Percentiles rank a stretch among this genome's conserved stretches.
phyloP scores from a whole-genome alignment of 2,888 invertebrate genomes.

The Eristalis intricaria region DNA sequence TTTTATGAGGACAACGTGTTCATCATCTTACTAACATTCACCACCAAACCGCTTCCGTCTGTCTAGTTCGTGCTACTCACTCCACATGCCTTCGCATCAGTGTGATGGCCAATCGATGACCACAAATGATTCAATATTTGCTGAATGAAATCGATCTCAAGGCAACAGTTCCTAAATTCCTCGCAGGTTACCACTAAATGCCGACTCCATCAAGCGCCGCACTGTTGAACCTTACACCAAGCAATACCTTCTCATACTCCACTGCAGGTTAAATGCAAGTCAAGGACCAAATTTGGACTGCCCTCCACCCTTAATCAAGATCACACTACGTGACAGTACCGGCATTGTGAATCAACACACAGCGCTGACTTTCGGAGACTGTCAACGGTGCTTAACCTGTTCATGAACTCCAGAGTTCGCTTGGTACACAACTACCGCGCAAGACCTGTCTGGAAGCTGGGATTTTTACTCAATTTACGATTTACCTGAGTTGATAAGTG shows the following conservation, averaged over 20 bases:
- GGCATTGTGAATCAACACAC: not conserved
- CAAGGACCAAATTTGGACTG: slow-evolving; percentile 1
- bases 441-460: slow-evolving; percentile 68
- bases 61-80: too few relatives aligned
- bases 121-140: too few relatives aligned
- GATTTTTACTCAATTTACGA: slow-evolving; percentile 66
- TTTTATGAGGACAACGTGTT: too few relatives aligned
- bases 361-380: slow-evolving; percentile 44
- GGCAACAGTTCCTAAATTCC: not conserved
- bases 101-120: too few relatives aligned
- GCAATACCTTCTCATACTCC: not conserved
- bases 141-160: too few relatives aligned
- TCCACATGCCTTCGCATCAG: too few relatives aligned
- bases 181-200: not conserved
- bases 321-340: slow-evolving; percentile 36
- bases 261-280: not conserved
- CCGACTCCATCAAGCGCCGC: not conserved
- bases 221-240: not conserved
- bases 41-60: too few relatives aligned
- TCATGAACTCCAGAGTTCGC: slow-evolving; percentile 56
- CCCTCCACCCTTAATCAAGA: slow-evolving; percentile 46
- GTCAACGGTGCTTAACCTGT: slow-evolving; percentile 66
- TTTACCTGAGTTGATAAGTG: slow-evolving; percentile 63
- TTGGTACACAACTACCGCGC: slow-evolving; percentile 28
- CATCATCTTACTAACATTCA: too few relatives aligned